Evolutionary conservation across 1,140 invertebrate species (phyloP).

Genomic region (Conopomorpha cramerella): DNA sequence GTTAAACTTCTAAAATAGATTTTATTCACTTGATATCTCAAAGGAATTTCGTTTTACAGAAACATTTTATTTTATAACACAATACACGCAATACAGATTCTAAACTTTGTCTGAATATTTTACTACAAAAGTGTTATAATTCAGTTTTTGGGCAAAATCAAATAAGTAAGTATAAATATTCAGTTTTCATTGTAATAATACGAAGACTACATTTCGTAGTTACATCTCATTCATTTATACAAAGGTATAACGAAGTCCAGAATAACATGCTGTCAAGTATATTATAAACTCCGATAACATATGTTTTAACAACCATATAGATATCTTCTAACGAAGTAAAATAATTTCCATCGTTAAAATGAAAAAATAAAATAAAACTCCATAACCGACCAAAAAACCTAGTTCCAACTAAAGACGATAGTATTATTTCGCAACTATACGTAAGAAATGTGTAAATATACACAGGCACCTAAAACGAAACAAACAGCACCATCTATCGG

Average conservation of each 20-base stretch:
- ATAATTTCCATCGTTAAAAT: not conserved
- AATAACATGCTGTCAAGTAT: too few relatives aligned
- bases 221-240: too few relatives aligned
- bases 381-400: not conserved
- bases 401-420: not conserved
- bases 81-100: conserved; percentile 8
- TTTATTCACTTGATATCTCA: too few relatives aligned
- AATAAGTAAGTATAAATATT: too few relatives aligned
- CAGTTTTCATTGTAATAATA: too few relatives aligned
- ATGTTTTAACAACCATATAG: not conserved
- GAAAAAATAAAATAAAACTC: not conserved
- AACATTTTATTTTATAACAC: conserved; percentile 1
- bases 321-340: not conserved
- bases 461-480: not conserved
- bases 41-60: not conserved
- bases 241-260: too few relatives aligned
- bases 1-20: too few relatives aligned
- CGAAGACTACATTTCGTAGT: too few relatives aligned
- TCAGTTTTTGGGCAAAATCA: too few relatives aligned
- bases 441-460: not conserved
- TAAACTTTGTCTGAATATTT: too few relatives aligned
- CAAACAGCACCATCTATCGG: conserved; percentile 24
- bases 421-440: not conserved
- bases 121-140: too few relatives aligned
- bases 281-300: too few relatives aligned